Base-by-base conservation (phyloP, 2,888 invertebrate species). In the Lepas anatifera region DNA sequence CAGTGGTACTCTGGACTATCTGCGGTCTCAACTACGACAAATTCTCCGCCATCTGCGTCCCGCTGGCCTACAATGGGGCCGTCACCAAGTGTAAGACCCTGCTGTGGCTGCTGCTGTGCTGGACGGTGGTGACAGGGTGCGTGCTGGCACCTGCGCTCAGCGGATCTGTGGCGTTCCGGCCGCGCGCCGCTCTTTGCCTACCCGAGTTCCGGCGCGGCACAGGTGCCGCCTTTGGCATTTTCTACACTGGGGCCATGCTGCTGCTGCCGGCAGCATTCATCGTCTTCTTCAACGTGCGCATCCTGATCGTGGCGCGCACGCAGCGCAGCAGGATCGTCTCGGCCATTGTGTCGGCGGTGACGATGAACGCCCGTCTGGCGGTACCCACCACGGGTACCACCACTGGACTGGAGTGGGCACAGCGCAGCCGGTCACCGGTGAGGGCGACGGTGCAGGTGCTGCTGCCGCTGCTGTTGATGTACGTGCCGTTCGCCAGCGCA, bases 11-110 rank as follows among this genome's bases (percentile, higher is more conserved):
- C 0, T 66, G 66, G 66, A 66, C 66, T 18, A 41, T 66, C 25
- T 66, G 66, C 39, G 39, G 39, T 25, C 66, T 66, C 66, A 66
- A 66, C 66, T 66, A 66, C 66, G 66, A 66, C 66, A 66, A 66
- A 25, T 66, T 66, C 39, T 37, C 66, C 25, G 41, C 66, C 66
- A 66, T 66, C 27, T 66, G 66, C 39, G 66, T 66, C 25, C 66
- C 66, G 25, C 66, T 66, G 25, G 16, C 39, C 39, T 66, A 41
- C 66, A 66, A 39, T 27, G 66, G 39, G 4, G 25, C 66, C 7
- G 66, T 66, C 39, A 41, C 39, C 25, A 37, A 41, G 41, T 41
- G 66, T 25, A 41, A 37, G 39, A 27, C 39, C 25, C 6, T 37
- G 66, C 27, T n/a, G 37, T 37, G 27, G 66, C 66, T 66, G 66